Percentiles rank a stretch among this genome's conserved stretches.
These are phyloP conservation scores for Ostrea denselamellosa DNA, from an alignment of 1,140 invertebrate species.

Conservation along the genomic window DNA sequence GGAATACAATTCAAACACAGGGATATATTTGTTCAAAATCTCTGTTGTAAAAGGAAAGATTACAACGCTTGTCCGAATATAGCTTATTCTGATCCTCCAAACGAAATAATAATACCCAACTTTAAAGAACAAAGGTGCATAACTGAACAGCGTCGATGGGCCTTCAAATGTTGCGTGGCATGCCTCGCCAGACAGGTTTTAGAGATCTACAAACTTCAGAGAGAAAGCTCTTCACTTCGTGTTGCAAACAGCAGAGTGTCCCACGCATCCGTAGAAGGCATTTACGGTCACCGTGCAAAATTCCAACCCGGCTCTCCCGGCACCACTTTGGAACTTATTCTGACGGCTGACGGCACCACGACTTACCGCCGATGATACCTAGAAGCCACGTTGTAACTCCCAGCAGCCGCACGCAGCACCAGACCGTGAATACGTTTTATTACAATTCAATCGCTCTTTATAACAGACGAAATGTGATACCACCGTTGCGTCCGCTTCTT, in stretches of 20 bases:
- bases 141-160: no score
- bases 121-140: no score
- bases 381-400: background rate
- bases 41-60: background rate
- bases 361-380: background rate
- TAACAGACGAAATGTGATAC: background rate
- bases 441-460: background rate
- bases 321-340: background rate
- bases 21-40: background rate
- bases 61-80: background rate
- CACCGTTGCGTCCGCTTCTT: background rate
- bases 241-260: background rate
- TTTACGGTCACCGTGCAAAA: background rate
- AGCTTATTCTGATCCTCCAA: background rate
- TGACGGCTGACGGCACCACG: background rate
- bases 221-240: background rate
- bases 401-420: background rate
- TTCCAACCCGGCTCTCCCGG: background rate
- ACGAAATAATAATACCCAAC: background rate
- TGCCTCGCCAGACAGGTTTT: no score
- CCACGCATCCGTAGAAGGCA: no score
- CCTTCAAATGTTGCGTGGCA: no score
- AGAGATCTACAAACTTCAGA: background rate
- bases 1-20: background rate
- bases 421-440: background rate